Evolutionary conservation across 2,113 vertebrate species (phyloP).

Genomic region (Garra rufa): DNA sequence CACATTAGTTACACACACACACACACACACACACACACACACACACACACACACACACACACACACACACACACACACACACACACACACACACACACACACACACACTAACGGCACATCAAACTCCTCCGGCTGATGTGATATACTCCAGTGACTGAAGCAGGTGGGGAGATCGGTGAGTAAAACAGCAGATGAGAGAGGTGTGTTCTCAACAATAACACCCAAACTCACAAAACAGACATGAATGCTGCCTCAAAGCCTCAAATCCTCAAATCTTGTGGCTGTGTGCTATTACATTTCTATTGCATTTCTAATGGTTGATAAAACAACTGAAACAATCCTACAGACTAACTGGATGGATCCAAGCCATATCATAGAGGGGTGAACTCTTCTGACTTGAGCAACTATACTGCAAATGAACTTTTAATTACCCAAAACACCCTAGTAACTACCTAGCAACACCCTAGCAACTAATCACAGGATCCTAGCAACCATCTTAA

Average conservation of each 20-base stretch:
- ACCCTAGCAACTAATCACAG: no score
- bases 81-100: slow-evolving; percentile 19
- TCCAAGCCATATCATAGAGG: background rate
- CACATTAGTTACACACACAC: slow-evolving; percentile 22
- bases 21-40: slow-evolving; percentile 6
- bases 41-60: slow-evolving; percentile 10
- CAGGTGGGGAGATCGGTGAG: slow-evolving; percentile 19
- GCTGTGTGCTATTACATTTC: background rate
- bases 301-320: background rate
- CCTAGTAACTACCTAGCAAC: background rate
- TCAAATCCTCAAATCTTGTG: background rate
- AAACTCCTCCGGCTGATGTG: slow-evolving; percentile 27
- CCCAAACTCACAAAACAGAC: slow-evolving; percentile 8
- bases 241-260: background rate
- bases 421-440: background rate
- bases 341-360: background rate
- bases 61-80: slow-evolving; percentile 37
- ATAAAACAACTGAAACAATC: background rate
- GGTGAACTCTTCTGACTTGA: background rate
- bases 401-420: background rate
- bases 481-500: background rate
- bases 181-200: background rate
- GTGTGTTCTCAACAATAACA: slow-evolving; percentile 28
- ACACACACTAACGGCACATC: slow-evolving; percentile 8
- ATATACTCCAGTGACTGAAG: slow-evolving; percentile 28